phyloP scores from a whole-genome alignment of 64 coral and sea anemone species.

The Exaiptasia diaphana region DNA sequence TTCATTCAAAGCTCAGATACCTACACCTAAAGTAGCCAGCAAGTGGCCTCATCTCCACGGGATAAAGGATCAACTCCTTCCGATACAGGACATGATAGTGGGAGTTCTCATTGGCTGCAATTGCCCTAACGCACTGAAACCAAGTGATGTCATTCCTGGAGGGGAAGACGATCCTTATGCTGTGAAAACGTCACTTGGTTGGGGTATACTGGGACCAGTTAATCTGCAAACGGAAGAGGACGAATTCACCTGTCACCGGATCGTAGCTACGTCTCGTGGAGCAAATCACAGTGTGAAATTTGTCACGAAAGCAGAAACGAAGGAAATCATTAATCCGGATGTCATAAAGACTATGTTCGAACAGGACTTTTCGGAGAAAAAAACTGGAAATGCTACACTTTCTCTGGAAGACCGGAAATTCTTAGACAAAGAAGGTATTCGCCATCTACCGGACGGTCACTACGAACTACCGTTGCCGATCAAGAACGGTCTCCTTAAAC shows the following conservation, averaged over 20 bases:
- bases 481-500: not conserved
- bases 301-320: not conserved
- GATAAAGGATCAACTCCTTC: constrained; percentile 38
- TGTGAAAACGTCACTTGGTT: constrained; percentile 54
- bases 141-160: constrained; percentile 37
- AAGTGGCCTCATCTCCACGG: constrained; percentile 49
- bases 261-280: not conserved
- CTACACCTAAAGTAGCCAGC: constrained; percentile 22
- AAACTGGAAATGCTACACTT: not conserved
- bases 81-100: constrained; percentile 17
- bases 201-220: constrained; percentile 59
- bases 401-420: not conserved
- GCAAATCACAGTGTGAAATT: not conserved
- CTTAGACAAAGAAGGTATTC: not conserved
- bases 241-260: not conserved
- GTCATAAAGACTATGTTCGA: not conserved
- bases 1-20: constrained; percentile 46
- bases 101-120: constrained; percentile 66
- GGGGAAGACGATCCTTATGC: constrained; percentile 58
- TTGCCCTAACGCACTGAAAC: constrained; percentile 59
- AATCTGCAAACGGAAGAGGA: not conserved
- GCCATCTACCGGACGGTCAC: not conserved
- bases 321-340: constrained; percentile 1
- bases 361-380: not conserved
- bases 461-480: not conserved